Evolutionary conservation across 2,113 vertebrate genomes (phyloP), one percentile per base, ranked within the genome.

Genomic region (Chlamydotis undulata): DNA sequence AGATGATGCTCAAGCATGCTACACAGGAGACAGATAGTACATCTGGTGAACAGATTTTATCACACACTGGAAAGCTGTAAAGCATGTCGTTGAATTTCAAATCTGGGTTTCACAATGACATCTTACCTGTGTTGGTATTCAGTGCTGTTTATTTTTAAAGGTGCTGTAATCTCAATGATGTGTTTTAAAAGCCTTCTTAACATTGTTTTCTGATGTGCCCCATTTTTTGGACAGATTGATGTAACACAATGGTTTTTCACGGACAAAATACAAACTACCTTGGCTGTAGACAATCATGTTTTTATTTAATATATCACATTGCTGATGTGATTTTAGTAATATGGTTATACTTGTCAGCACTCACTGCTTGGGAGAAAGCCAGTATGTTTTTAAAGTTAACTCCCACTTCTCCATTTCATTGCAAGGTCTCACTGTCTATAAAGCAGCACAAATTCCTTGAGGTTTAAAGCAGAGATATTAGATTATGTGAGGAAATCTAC

Each of bases 1-100:
- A 97, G 97, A 98, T 97, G 98, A 98, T 98, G 98, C 98, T 98
- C 98, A 98, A 97, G 97, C 98, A 98, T 98, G 98, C 98, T 97
- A 98, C 98, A 98, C 98, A 97, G 96, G 98, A 98, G 98, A 98
- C 97, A 98, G 98, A 98, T 98, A 98, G 97, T 98, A 98, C 98
- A 99, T 99, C 99, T 99, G 98, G 98, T 98, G 98, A 98, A 97
- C 98, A 98, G 98, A 98, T 98, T 98, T 98, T 97, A 98, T 98
- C 98, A 97, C 98, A 98, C 98, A 94, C 98, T 98, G 97, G 97
- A 98, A 98, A 98, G 98, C 97, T 89, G 97, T 98, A 98, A 98
- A 98, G 97, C 96, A 97, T 94, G 68, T 87, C 8, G 83, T 81
- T 96, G 98, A 98, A 98, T 97, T 97, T 98, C 89, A 53, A 97